Percentiles rank a stretch among this genome's conserved stretches.
Conservation (phyloP, 92 coral and sea anemone genomes). For the Anthopleura xanthogrammica region DNA sequence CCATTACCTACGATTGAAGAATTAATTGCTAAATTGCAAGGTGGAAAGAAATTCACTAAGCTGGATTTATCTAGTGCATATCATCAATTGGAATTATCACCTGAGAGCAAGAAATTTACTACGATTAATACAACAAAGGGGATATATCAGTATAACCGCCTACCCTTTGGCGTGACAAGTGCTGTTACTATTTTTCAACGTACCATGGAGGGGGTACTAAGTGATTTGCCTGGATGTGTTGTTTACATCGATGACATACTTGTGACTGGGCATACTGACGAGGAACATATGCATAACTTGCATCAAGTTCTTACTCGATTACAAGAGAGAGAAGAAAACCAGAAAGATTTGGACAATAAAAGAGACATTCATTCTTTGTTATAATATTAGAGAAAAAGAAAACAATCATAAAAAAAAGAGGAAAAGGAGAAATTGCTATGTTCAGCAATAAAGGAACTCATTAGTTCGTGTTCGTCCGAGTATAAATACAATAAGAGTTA, state of each 20-base stretch:
- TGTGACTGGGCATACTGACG: conserved; percentile 29
- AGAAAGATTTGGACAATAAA: too few species aligned
- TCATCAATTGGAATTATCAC: conserved; percentile 32
- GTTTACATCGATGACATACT: conserved; percentile 28
- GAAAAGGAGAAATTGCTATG: too few species aligned
- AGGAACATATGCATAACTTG: conserved; percentile 12
- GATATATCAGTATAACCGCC: conserved; percentile 37
- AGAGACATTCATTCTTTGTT: too few species aligned
- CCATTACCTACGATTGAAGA: conserved; percentile 43
- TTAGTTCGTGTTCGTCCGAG: too few species aligned
- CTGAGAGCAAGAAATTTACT: conserved; percentile 39
- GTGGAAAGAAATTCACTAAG: conserved; percentile 38
- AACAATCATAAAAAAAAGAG: too few species aligned
- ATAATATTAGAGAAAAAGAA: too few species aligned
- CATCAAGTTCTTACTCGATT: background rate
- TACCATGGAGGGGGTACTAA: conserved; percentile 30
- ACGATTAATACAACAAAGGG: conserved; percentile 50
- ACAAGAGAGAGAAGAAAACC: too few species aligned
- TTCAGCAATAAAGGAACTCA: too few species aligned
- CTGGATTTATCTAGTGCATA: conserved; percentile 53
- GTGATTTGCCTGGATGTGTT: conserved; percentile 11
- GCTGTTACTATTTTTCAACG: conserved; percentile 43
- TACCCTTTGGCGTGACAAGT: conserved; percentile 36
- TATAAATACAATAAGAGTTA: too few species aligned
- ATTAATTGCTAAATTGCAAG: conserved; percentile 18